Conservation (phyloP, 1,140 invertebrate species). For the Pseudomyrmex concolor region DNA sequence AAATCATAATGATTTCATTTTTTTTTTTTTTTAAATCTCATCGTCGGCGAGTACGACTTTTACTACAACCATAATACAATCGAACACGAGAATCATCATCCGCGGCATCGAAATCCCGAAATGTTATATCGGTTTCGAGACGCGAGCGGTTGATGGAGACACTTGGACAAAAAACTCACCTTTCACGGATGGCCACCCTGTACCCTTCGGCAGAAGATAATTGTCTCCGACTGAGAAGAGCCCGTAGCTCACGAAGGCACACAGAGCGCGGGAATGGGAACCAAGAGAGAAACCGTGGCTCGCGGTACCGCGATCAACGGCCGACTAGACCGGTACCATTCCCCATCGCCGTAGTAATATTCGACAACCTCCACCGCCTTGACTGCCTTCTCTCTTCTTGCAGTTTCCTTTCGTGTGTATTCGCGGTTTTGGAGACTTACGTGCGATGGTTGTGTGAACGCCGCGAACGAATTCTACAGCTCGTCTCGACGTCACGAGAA, state of each 20-base stretch:
- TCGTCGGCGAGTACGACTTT: no score
- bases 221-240: background rate
- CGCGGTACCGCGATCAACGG: conserved; percentile 80
- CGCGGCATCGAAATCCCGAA: background rate
- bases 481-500: background rate
- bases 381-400: conserved; percentile 65
- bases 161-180: conserved; percentile 54
- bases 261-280: conserved; percentile 21
- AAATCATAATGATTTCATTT: no score
- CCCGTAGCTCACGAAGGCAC: background rate
- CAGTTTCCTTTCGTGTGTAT: conserved; percentile 30
- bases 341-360: conserved; percentile 83
- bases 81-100: background rate
- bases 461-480: background rate
- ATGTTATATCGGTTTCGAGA: background rate
- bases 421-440: conserved; percentile 41
- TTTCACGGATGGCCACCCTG: conserved; percentile 38
- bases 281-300: conserved; percentile 66
- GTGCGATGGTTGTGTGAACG: background rate
- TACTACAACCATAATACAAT: no score
- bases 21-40: no score
- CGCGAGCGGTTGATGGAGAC: background rate
- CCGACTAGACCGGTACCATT: conserved; percentile 83
- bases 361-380: conserved; percentile 83
- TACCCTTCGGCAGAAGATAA: conserved; percentile 54